Evolutionary conservation across 2,797 vertebrate species (phyloP).

Genomic region (Malurus leucopterus): DNA sequence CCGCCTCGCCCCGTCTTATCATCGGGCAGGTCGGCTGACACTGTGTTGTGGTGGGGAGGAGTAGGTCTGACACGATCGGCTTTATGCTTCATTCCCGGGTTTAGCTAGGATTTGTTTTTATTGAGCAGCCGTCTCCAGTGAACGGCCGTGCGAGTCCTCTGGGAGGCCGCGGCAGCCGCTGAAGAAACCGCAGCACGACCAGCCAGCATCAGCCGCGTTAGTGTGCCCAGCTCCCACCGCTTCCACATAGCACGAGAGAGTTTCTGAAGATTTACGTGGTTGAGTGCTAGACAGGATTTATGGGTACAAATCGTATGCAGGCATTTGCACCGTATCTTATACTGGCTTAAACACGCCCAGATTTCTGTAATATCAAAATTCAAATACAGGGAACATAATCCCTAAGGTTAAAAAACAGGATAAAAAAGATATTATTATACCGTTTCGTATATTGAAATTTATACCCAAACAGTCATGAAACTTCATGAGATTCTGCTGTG

Average conservation of each 20-base stretch:
- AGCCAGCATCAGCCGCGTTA: not conserved
- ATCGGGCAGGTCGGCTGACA: not conserved
- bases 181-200: rapidly evolving
- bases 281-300: not conserved
- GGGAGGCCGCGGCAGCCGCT: not conserved
- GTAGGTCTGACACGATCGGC: not conserved
- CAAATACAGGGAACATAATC: not conserved
- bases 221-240: not conserved
- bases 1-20: rapidly evolving
- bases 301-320: not conserved
- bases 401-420: not conserved
- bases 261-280: rapidly evolving
- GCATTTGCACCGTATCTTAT: not conserved
- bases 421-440: not conserved
- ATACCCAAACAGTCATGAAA: not conserved
- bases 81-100: not conserved
- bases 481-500: not conserved
- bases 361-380: rapidly evolving
- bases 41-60: not conserved
- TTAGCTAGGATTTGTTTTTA: not conserved
- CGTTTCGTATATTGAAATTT: rapidly evolving
- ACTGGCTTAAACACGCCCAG: too few relatives aligned
- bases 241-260: not conserved
- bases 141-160: not conserved
- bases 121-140: rapidly evolving